Conservation (phyloP, 2,888 invertebrate species). For the Drosophila demipolita region DNA sequence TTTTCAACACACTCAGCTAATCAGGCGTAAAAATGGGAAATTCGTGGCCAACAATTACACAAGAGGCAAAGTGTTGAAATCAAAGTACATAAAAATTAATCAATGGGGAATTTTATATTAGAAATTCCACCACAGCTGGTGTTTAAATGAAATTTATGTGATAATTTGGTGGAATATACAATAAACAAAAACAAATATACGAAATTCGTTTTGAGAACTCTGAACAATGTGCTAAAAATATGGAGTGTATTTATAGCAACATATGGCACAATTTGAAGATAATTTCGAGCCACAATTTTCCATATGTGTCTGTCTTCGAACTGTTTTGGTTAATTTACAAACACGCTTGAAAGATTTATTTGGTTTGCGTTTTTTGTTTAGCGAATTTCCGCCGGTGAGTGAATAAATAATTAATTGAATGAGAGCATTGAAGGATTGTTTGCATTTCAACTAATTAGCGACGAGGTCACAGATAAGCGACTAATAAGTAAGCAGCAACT, state of each 20-base stretch:
- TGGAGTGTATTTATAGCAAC: constrained; percentile 49
- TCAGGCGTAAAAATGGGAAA: constrained; percentile 68
- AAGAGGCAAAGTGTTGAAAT: constrained; percentile 60
- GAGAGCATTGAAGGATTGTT: constrained; percentile 31
- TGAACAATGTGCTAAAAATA: constrained; percentile 38
- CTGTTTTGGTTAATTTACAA: constrained; percentile 40
- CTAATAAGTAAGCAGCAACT: constrained; percentile 19
- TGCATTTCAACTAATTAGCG: constrained; percentile 46
- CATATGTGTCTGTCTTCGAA: constrained; percentile 9
- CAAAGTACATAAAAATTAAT: constrained; percentile 49
- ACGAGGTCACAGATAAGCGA: constrained; percentile 33
- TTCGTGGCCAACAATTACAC: constrained; percentile 43
- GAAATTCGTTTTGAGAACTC: constrained; percentile 8
- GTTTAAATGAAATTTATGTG: constrained; percentile 18
- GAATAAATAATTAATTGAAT: constrained; percentile 43
- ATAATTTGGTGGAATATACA: background rate
- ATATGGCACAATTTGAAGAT: constrained; percentile 40
- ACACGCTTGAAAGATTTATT: constrained; percentile 60
- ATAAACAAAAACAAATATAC: background rate
- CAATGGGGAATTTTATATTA: constrained; percentile 3
- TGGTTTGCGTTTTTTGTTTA: constrained; percentile 17
- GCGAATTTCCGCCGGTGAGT: constrained; percentile 29
- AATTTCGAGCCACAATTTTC: constrained; percentile 6
- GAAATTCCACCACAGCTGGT: constrained; percentile 5
- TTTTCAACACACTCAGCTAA: constrained; percentile 72